Evolutionary conservation across 2,797 vertebrate genomes (phyloP).

Genomic region (Xerus rutilus): DNA sequence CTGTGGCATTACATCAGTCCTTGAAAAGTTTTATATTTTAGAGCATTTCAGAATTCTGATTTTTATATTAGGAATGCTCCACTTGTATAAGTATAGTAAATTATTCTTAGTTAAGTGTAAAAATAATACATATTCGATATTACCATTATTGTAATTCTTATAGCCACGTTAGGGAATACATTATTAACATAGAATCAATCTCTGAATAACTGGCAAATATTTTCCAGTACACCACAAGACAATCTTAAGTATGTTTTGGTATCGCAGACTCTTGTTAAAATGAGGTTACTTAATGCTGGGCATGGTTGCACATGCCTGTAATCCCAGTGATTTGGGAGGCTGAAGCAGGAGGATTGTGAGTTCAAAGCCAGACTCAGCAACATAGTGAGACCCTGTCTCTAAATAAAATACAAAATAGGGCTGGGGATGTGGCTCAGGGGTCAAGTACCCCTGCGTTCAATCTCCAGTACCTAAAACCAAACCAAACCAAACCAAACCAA

Average conservation of each 20-base stretch:
- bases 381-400: too few relatives aligned
- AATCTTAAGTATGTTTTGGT: neutral
- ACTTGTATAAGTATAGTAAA: neutral
- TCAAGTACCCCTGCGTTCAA: too few relatives aligned
- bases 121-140: neutral
- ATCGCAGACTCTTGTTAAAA: slow-evolving; percentile 32
- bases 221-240: neutral
- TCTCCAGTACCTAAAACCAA: too few relatives aligned
- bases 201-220: neutral
- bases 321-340: too few relatives aligned
- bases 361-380: too few relatives aligned
- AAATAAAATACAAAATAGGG: too few relatives aligned
- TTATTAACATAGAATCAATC: neutral
- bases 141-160: neutral
- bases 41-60: neutral
- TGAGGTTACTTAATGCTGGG: neutral
- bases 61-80: neutral
- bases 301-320: too few relatives aligned
- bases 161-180: neutral
- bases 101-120: slow-evolving; percentile 8
- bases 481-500: too few relatives aligned
- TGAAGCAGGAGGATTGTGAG: too few relatives aligned
- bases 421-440: too few relatives aligned
- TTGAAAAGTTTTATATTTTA: neutral
- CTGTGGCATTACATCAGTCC: neutral